Evolutionary conservation across 2,888 invertebrate genomes (phyloP), one percentile per base, ranked within the genome.

Genomic region (Lasiommata megera): DNA sequence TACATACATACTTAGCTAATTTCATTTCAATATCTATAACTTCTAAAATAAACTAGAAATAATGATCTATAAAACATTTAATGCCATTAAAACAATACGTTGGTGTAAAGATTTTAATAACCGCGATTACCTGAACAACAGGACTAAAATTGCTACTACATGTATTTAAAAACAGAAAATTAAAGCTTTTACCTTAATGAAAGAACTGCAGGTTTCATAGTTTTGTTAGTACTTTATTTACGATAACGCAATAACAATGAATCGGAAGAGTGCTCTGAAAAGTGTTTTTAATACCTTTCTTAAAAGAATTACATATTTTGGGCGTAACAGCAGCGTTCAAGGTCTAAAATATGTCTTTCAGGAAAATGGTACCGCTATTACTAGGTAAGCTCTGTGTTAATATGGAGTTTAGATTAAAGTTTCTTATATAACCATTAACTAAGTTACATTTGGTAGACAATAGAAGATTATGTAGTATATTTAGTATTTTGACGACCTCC

Each of bases 331-430:
- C 60, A 72, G 76, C 0, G 68, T 88, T 14, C 94, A 94, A 68
- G 94, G 94, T 3, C 79, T 93, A 29, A 85, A 86, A 60, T 93
- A 91, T 73, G 77, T 94, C 43, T 92, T 92, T 40, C 87, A 91
- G 61, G 76, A 80, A 44, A 82, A 84, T 9, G 70, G 85, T 8
- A 91, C 83, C 69, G 87, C 88, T 79, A 73, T 88, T 0, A 90
- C 91, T 70, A 91, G 92, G 93, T 93, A 77, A 71, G 58, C 40
- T 28, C 23, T 51, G 28, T 23, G 5, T 23, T 23, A 23, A 23
- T 5, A 23, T 3, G n/a, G 23, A 23, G 2, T 5, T 23, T 23
- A 23, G 2, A 23, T 23, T 23, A 5, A 23, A 23, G 23, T 23
- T 23, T 23, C 23, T 3, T 23, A 23, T n/a, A n/a, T n/a, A n/a